These are phyloP conservation scores for Amorpha juglandis DNA, from an alignment of 2,888 invertebrate genomes.

Conservation along the genomic window DNA sequence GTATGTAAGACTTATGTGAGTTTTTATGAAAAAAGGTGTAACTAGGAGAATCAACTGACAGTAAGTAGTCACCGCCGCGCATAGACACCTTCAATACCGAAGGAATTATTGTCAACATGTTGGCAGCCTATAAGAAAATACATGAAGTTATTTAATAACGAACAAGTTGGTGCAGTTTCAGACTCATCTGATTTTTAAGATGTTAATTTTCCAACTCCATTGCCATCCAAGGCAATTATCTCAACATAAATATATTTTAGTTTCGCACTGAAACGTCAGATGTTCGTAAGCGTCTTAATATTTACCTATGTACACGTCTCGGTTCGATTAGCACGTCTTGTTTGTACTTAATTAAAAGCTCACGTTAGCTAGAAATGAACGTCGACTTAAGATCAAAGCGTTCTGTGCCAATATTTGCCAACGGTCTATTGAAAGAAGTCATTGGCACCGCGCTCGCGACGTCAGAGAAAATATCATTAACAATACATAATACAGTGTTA, in stretches of 20 bases:
- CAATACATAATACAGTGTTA: conserved; percentile 8
- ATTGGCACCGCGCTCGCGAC: conserved; percentile 57
- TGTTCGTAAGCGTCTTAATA: conserved; percentile 25
- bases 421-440: conserved; percentile 77
- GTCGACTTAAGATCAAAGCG: conserved; percentile 74
- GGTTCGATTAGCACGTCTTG: conserved; percentile 71
- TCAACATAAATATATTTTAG: neutral
- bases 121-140: too few relatives aligned
- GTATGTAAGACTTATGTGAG: too few relatives aligned
- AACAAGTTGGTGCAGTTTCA: too few relatives aligned
- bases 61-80: too few relatives aligned
- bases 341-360: conserved; percentile 82
- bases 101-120: too few relatives aligned
- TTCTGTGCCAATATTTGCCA: conserved; percentile 73
- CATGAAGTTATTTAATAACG: too few relatives aligned
- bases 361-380: conserved; percentile 72
- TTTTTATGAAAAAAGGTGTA: too few relatives aligned
- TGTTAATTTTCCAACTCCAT: too few relatives aligned
- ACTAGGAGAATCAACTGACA: too few relatives aligned
- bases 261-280: neutral
- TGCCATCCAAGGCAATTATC: neutral
- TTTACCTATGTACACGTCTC: conserved; percentile 39
- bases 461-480: conserved; percentile 2
- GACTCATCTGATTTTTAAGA: too few relatives aligned
- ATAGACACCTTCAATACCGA: too few relatives aligned